A percentile compares a stretch with the other conserved stretches of the same genome.
These are phyloP conservation scores for Scaptomyza pallida DNA, from an alignment of 1,140 invertebrate genomes.

Conservation along the genomic window DNA sequence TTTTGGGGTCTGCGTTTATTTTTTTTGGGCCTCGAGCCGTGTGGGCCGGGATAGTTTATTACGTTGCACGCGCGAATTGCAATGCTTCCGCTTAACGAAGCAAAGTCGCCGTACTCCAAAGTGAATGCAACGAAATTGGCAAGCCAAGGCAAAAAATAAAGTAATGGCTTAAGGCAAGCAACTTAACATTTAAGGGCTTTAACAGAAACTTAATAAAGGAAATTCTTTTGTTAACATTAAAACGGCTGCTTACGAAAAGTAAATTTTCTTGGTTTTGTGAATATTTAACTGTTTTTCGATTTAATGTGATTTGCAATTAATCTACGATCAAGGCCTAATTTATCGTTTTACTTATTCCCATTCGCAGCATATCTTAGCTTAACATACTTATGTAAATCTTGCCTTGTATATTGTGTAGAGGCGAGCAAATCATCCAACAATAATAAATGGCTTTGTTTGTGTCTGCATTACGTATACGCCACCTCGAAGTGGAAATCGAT, in stretches of 20 bases:
- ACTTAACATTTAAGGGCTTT: background rate
- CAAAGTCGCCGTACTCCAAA: constrained; percentile 40
- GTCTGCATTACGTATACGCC: constrained; percentile 69
- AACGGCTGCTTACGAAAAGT: background rate
- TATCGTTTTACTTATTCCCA: background rate
- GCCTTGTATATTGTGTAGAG: background rate
- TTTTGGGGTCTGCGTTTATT: background rate
- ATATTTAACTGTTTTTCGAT: background rate
- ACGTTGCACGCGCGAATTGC: constrained; percentile 73
- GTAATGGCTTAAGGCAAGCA: background rate
- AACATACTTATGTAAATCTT: background rate
- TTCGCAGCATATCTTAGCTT: background rate
- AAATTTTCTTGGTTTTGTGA: background rate
- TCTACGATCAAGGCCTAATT: constrained; percentile 5
- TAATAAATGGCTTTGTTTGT: constrained; percentile 58
- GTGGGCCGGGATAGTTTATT: constrained; percentile 61
- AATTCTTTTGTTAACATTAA: background rate
- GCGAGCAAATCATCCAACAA: constrained; percentile 34
- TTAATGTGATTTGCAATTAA: constrained; percentile 4
- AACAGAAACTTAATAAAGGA: background rate
- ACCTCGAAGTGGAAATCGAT: constrained; percentile 54
- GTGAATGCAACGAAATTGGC: constrained; percentile 53
- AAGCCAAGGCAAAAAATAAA: constrained; percentile 13
- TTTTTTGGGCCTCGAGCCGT: background rate
- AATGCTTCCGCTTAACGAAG: constrained; percentile 70